Percentiles rank a stretch among this genome's conserved stretches.
These are phyloP conservation scores for Polymixis lichenea DNA, from an alignment of 2,888 invertebrate species.

Conservation along the genomic window DNA sequence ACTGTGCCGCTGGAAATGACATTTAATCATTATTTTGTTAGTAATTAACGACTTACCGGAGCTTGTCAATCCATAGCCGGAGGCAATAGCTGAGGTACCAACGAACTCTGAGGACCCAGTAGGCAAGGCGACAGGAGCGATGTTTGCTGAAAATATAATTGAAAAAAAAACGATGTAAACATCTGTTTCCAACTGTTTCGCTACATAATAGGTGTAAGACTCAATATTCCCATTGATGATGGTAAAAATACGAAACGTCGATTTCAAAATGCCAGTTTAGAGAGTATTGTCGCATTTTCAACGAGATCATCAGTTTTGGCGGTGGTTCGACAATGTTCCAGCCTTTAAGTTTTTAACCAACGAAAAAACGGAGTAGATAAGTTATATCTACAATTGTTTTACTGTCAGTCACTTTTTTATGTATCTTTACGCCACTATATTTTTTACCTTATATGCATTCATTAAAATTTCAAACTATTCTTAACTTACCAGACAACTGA, in stretches of 20 bases:
- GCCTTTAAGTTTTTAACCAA: background rate
- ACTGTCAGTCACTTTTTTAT: background rate
- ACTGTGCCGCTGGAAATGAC: background rate
- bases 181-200: background rate
- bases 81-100: conserved; percentile 72
- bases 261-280: background rate
- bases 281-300: no score
- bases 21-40: background rate
- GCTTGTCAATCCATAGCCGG: conserved; percentile 73
- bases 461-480: background rate
- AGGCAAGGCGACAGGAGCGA: conserved; percentile 70
- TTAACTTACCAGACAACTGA: conserved; percentile 18
- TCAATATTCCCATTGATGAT: background rate
- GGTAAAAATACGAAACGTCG: background rate
- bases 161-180: background rate
- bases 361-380: background rate
- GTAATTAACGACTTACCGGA: conserved; percentile 58
- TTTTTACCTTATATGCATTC: background rate
- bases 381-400: background rate
- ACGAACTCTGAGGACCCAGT: conserved; percentile 64
- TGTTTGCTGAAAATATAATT: conserved; percentile 59
- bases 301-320: background rate
- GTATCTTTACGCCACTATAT: background rate
- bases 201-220: no score
- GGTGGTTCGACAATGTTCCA: background rate